Conservation (phyloP, 1,140 invertebrate species). For the Papilio polytes region DNA sequence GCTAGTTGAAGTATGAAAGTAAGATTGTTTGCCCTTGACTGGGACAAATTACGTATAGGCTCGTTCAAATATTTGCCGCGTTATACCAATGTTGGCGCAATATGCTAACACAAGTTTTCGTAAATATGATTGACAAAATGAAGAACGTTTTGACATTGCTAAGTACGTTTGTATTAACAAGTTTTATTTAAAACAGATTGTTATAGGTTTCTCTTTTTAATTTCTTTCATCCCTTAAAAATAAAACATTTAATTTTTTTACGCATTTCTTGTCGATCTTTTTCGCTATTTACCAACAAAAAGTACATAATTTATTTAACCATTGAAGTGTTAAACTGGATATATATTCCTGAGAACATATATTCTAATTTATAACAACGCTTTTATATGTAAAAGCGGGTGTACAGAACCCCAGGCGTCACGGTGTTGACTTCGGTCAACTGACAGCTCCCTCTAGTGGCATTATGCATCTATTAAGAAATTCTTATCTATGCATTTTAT, state of each 20-base stretch:
- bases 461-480: constrained; percentile 8
- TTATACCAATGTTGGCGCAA: not conserved
- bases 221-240: too few species aligned
- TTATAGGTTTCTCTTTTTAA: too few species aligned
- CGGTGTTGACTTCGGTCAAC: not conserved
- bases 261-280: too few species aligned
- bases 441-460: not conserved
- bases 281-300: not conserved
- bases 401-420: not conserved
- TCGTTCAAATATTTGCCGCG: not conserved
- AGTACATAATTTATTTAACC: not conserved
- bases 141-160: too few species aligned
- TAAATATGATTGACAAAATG: not conserved
- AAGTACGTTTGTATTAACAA: too few species aligned
- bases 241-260: too few species aligned
- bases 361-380: not conserved
- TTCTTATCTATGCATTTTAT: constrained; percentile 20
- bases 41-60: not conserved
- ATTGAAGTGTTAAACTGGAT: not conserved
- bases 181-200: too few species aligned
- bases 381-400: not conserved
- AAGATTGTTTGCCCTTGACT: not conserved
- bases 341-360: not conserved
- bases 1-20: not conserved
- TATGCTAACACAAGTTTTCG: not conserved